Conservation (phyloP, 2,113 vertebrate genomes). For the Scomber japonicus region DNA sequence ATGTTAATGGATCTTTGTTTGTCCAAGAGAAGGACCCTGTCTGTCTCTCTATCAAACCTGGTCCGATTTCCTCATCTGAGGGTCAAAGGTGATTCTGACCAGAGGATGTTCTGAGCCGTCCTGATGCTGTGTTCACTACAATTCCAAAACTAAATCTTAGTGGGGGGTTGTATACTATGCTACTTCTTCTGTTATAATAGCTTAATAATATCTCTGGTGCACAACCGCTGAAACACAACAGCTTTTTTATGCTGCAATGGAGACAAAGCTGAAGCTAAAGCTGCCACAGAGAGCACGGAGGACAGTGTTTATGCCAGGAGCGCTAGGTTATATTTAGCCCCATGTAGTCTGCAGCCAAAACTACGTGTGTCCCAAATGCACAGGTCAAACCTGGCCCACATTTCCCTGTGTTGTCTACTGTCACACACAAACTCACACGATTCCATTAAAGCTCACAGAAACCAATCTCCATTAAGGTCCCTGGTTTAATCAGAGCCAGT, state of each 20-base stretch:
- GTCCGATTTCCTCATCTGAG: no score
- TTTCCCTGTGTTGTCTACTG: not conserved
- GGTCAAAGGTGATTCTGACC: no score
- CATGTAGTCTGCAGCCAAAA: slow-evolving; percentile 27
- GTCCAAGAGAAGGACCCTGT: no score
- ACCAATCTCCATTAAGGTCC: not conserved
- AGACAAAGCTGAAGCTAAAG: slow-evolving; percentile 21
- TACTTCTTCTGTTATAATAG: slow-evolving; percentile 25
- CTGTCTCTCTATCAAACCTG: no score
- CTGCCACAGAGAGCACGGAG: slow-evolving; percentile 19
- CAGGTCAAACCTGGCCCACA: slow-evolving; percentile 5
- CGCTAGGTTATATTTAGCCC: slow-evolving; percentile 54
- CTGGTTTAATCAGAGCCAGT: not conserved
- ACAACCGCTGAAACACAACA: slow-evolving; percentile 27
- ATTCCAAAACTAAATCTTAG: no score
- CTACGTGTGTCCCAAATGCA: slow-evolving; percentile 26
- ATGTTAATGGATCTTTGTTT: no score
- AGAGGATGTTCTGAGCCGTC: no score
- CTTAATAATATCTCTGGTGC: slow-evolving; percentile 22
- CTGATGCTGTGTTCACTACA: no score
- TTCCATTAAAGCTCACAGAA: not conserved
- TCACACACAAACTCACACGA: not conserved
- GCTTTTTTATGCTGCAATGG: slow-evolving; percentile 15
- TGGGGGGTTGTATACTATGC: not conserved
- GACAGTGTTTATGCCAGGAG: slow-evolving; percentile 52